A percentile compares a stretch with the other conserved stretches of the same genome.
Conservation (phyloP, 2,888 invertebrate genomes). For the Alentia gelatinosa region DNA sequence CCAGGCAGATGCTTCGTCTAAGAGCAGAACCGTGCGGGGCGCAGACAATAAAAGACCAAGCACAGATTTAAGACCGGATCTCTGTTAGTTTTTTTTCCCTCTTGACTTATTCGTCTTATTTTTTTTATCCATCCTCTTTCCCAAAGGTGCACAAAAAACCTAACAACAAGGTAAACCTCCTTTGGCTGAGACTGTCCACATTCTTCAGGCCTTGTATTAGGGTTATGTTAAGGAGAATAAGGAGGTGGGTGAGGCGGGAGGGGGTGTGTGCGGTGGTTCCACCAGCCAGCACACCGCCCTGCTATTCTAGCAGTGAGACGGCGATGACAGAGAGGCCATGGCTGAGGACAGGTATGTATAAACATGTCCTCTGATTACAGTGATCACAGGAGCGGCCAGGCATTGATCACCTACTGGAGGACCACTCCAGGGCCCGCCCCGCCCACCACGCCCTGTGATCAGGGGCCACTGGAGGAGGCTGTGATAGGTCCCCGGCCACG, state of each 20-base stretch:
- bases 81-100: neutral
- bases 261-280: neutral
- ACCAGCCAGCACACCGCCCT: too few species aligned
- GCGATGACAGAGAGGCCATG: neutral
- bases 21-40: neutral
- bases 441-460: conserved; percentile 13
- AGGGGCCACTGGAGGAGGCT: neutral
- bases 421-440: neutral
- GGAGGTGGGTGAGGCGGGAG: neutral
- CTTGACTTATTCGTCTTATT: too few species aligned
- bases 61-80: neutral
- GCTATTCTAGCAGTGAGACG: too few species aligned
- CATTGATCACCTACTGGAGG: conserved; percentile 26
- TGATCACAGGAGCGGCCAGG: neutral
- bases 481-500: neutral
- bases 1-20: neutral
- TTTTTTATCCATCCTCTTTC: too few species aligned
- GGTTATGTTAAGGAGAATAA: neutral
- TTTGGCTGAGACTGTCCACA: too few species aligned
- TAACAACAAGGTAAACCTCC: too few species aligned
- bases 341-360: conserved; percentile 31
- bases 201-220: too few species aligned
- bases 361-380: conserved; percentile 41
- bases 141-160: too few species aligned
- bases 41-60: neutral